Conservation (phyloP, 2,113 vertebrate species). For the Hemiscyllium ocellatum region DNA sequence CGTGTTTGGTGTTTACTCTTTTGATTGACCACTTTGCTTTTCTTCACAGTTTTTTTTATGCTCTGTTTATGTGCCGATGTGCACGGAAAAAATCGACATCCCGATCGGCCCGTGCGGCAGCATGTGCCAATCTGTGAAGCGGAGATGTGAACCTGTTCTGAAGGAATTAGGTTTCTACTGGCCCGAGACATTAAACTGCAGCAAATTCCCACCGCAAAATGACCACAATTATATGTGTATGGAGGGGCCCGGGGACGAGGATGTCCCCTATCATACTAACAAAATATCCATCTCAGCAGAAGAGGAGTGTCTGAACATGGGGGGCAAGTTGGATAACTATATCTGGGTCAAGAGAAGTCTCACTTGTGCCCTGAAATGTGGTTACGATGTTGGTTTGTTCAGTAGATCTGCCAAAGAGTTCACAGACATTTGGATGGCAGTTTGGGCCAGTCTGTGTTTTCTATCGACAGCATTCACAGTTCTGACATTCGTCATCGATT, state of each 20-base stretch:
- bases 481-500: slow-evolving; percentile 92
- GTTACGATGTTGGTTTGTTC: slow-evolving; percentile 88
- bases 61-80: slow-evolving; percentile 96
- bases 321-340: slow-evolving; percentile 76
- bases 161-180: slow-evolving; percentile 93
- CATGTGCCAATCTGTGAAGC: slow-evolving; percentile 94
- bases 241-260: slow-evolving; percentile 92
- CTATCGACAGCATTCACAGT: slow-evolving; percentile 93
- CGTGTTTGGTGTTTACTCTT: neutral
- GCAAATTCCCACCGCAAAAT: slow-evolving; percentile 92
- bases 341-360: slow-evolving; percentile 90
- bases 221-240: slow-evolving; percentile 99
- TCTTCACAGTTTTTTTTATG: slow-evolving; percentile 88
- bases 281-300: slow-evolving; percentile 70
- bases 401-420: slow-evolving; percentile 84
- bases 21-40: slow-evolving; percentile 42
- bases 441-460: slow-evolving; percentile 95
- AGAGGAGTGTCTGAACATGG: slow-evolving; percentile 80
- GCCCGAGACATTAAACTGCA: slow-evolving; percentile 93
- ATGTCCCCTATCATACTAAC: slow-evolving; percentile 67
- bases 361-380: slow-evolving; percentile 84
- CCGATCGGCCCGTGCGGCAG: slow-evolving; percentile 92
- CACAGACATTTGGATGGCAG: slow-evolving; percentile 96
- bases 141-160: slow-evolving; percentile 85
- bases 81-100: slow-evolving; percentile 96